These are phyloP conservation scores for Delia radicum DNA, from an alignment of 1,140 invertebrate species.

Conservation along the genomic window DNA sequence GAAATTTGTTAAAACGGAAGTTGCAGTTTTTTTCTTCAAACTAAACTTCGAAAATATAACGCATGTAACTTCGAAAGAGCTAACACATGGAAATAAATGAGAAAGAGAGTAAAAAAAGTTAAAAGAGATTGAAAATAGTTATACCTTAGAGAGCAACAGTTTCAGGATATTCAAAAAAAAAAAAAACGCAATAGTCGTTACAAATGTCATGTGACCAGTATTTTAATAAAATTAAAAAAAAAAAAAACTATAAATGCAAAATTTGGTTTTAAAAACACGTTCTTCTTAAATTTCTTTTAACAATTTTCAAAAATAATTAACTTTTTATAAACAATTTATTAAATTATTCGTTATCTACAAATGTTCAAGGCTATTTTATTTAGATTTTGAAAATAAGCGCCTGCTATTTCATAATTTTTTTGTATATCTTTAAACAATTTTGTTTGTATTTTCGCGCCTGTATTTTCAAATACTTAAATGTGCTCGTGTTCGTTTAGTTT, in stretches of 20 bases:
- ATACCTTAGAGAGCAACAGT: neutral
- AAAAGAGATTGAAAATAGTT: neutral
- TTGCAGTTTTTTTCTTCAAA: neutral
- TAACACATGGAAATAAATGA: too few relatives aligned
- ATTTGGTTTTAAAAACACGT: too few relatives aligned
- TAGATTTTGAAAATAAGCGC: neutral
- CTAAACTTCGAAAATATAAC: neutral
- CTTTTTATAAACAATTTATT: too few relatives aligned
- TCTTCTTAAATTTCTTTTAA: too few relatives aligned
- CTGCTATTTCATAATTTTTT: neutral
- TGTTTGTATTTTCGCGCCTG: neutral
- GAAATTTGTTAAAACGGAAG: neutral
- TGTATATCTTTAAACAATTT: neutral
- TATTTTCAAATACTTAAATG: slow-evolving; percentile 9
- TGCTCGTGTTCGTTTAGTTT: neutral
- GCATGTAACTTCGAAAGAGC: neutral
- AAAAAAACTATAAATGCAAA: too few relatives aligned
- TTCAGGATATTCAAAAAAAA: neutral
- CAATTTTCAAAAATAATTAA: too few relatives aligned
- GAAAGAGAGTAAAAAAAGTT: neutral
- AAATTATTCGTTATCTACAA: neutral
- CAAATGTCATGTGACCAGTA: neutral
- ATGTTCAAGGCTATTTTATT: slow-evolving; percentile 9
- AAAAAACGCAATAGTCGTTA: neutral
- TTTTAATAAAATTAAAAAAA: too few relatives aligned